Evolutionary conservation across 2,888 invertebrate species (phyloP).

Genomic region (Ryuthela nishihirai): DNA sequence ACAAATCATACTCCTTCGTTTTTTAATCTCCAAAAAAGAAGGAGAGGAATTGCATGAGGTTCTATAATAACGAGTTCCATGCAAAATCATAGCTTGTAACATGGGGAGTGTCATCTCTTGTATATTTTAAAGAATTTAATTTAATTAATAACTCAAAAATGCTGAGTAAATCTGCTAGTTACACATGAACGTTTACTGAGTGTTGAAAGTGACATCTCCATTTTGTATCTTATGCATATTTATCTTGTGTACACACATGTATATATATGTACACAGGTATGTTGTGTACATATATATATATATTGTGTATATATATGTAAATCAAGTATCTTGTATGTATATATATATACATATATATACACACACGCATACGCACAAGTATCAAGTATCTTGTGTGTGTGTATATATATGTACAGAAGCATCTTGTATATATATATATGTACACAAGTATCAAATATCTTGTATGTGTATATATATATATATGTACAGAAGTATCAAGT

Average conservation of each 20-base stretch:
- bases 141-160: too few relatives aligned
- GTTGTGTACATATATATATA: conserved; percentile 1
- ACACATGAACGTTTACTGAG: too few relatives aligned
- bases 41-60: too few relatives aligned
- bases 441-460: neutral
- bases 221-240: too few relatives aligned
- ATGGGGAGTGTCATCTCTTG: too few relatives aligned
- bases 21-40: too few relatives aligned
- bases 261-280: neutral
- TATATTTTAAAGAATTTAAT: too few relatives aligned
- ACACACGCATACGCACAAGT: neutral
- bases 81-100: too few relatives aligned
- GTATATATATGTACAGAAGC: neutral
- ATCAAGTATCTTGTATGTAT: neutral
- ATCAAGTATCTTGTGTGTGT: neutral
- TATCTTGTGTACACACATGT: neutral
- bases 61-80: too few relatives aligned
- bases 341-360: conserved; percentile 1
- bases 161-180: too few relatives aligned
- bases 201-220: too few relatives aligned
- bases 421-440: neutral
- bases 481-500: neutral
- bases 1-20: too few relatives aligned
- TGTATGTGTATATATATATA: neutral
- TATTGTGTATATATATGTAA: neutral